Percentiles rank a stretch among this genome's conserved stretches.
phyloP scores from a whole-genome alignment of 2,113 vertebrate species.

The Leptodactylus fuscus region DNA sequence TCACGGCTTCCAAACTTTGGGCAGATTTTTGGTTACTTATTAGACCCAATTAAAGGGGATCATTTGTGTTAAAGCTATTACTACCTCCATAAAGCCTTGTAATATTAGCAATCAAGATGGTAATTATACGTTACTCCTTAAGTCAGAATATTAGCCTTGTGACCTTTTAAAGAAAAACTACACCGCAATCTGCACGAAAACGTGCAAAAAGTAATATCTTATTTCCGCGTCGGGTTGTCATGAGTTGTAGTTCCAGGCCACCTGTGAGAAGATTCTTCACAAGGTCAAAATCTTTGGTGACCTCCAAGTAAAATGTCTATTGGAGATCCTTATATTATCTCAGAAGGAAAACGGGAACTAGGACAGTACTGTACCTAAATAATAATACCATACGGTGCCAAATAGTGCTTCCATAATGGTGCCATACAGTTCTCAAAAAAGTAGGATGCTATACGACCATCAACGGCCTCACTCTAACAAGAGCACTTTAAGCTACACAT shows the following conservation, averaged over 20 bases:
- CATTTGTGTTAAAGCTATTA: not conserved
- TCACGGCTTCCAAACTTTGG: not conserved
- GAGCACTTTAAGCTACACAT: no score
- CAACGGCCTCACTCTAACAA: no score
- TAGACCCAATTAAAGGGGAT: not conserved
- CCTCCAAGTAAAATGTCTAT: not conserved
- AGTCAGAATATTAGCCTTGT: not conserved
- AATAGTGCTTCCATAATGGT: no score
- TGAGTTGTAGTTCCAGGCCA: not conserved
- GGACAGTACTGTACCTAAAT: no score
- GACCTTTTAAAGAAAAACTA: slow-evolving; percentile 1
- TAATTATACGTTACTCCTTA: not conserved
- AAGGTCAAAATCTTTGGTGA: not conserved
- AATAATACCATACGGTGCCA: no score
- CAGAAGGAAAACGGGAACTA: no score
- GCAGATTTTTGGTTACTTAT: not conserved
- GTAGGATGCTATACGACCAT: no score
- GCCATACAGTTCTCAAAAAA: no score
- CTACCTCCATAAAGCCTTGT: not conserved
- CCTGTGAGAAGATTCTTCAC: not conserved
- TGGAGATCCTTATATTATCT: no score
- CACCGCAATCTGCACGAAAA: not conserved
- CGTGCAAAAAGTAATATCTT: not conserved
- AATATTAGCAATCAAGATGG: not conserved
- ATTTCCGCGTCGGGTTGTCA: not conserved